Conservation (phyloP, 2,113 vertebrate genomes). For the Anseranas semipalmata region DNA sequence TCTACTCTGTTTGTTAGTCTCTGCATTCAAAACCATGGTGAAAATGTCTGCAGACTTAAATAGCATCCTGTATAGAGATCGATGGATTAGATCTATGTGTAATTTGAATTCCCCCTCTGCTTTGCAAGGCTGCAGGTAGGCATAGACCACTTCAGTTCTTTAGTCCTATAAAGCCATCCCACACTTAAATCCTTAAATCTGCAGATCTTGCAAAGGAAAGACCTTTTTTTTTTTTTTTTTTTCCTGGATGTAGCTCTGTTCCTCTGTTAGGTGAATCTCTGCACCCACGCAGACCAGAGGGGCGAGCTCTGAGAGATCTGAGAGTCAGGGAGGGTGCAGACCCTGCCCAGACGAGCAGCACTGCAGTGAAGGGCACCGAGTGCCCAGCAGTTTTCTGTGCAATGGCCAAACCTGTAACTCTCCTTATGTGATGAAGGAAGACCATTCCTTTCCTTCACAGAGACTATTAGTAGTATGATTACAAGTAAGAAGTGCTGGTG, state of each 20-base stretch:
- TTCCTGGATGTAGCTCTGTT: not conserved
- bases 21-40: not conserved
- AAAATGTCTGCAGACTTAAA: not conserved
- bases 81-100: not conserved
- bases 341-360: not conserved
- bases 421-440: not conserved
- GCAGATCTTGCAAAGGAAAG: not conserved
- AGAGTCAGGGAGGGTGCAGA: not conserved
- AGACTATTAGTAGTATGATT: not conserved
- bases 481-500: not conserved
- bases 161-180: not conserved
- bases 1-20: not conserved
- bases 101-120: not conserved
- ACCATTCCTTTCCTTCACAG: not conserved
- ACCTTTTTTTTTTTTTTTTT: too few relatives aligned
- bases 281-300: fast-evolving
- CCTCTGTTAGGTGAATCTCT: not conserved
- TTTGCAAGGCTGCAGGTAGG: not conserved
- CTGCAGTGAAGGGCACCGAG: not conserved
- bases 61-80: not conserved
- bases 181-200: not conserved
- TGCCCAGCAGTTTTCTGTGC: not conserved
- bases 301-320: not conserved
- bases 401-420: fast-evolving
- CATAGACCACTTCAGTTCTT: not conserved